A percentile compares a stretch with the other conserved stretches of the same genome.
These are phyloP conservation scores for Bothrops jararaca DNA, from an alignment of 2,113 vertebrate genomes.

Conservation along the genomic window DNA sequence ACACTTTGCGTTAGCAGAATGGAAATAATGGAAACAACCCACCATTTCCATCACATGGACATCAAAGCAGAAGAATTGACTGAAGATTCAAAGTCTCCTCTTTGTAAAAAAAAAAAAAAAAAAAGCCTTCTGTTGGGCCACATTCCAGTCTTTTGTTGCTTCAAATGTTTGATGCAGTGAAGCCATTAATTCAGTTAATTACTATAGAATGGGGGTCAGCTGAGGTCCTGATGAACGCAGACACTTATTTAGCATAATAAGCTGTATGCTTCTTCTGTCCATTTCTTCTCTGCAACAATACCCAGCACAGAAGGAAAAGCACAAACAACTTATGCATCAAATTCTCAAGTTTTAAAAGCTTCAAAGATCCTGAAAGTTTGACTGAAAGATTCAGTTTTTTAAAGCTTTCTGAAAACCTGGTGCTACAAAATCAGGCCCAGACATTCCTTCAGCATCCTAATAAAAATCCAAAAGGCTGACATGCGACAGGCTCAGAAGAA, in stretches of 20 bases:
- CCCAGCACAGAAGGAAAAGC: neutral
- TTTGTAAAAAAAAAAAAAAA: conserved; percentile 37
- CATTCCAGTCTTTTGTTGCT: conserved; percentile 55
- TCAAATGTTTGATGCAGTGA: conserved; percentile 47
- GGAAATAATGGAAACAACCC: neutral
- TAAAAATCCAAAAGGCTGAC: neutral
- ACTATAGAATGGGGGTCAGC: conserved; percentile 48
- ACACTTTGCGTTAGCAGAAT: neutral
- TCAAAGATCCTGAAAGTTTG: neutral
- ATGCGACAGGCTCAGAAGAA: neutral
- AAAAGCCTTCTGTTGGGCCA: conserved; percentile 49
- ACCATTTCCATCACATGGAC: neutral
- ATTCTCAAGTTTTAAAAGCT: neutral
- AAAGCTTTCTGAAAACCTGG: neutral
- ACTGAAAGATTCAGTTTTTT: neutral
- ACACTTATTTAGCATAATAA: conserved; percentile 43
- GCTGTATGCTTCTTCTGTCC: conserved; percentile 6
- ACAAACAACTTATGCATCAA: conserved; percentile 6
- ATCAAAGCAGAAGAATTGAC: conserved; percentile 45
- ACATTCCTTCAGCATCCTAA: neutral
- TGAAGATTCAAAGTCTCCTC: conserved; percentile 52
- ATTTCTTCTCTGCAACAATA: neutral
- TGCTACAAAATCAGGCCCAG: neutral
- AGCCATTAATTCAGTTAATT: conserved; percentile 63
- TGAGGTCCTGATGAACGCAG: conserved; percentile 31